Evolutionary conservation across 2,797 vertebrate species (phyloP), one percentile per base, ranked within the genome.

Genomic region (Hipposideros larvatus): DNA sequence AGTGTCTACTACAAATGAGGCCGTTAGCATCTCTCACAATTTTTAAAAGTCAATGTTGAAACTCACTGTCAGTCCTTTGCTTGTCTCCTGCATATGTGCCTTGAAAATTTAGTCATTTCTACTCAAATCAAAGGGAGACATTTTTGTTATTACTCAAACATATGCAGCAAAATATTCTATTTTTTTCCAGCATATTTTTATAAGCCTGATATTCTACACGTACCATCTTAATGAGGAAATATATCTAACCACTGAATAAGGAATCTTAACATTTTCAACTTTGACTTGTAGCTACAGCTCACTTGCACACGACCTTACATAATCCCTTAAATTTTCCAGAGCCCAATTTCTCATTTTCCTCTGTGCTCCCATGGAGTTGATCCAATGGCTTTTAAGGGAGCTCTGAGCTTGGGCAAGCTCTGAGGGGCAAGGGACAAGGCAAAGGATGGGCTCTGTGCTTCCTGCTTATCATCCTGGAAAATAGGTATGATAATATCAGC

Each of bases 1-100:
- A 97, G 85, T 85, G 78, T 78, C 68, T 94, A 92, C 92, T 89
- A 78, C 90, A 98, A 96, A 98, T 98, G 95, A 98, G 94, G 82
- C 53, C 96, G 65, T 97, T 98, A 98, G 79, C 26, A 74, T 97
- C 96, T 95, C 37, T 83, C 74, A 57, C 61, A 93, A 9, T 93
- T 92, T 98, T 96, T 93, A 46, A 95, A 96, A 98, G 59, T 90
- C 82, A 95, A 6, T 13, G 77, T 59, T 41, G 41, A 95, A 96
- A 96, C 95, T 94, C 96, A 94, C 75, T 73, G 31, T 31, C 71
- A 95, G 95, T 83, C 85, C 87, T 78, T 95, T 95, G 63, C n/a
- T 97, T 96, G 95, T 75, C 11, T 80, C 63, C 66, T 65, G 79
- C 22, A 22, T 78, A 88, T 7, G 53, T 10, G 16, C 26, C 92